A percentile compares a stretch with the other conserved stretches of the same genome.
Evolutionary conservation across 2,888 invertebrate genomes (phyloP).

Genomic region (Achlya flavicornis): DNA sequence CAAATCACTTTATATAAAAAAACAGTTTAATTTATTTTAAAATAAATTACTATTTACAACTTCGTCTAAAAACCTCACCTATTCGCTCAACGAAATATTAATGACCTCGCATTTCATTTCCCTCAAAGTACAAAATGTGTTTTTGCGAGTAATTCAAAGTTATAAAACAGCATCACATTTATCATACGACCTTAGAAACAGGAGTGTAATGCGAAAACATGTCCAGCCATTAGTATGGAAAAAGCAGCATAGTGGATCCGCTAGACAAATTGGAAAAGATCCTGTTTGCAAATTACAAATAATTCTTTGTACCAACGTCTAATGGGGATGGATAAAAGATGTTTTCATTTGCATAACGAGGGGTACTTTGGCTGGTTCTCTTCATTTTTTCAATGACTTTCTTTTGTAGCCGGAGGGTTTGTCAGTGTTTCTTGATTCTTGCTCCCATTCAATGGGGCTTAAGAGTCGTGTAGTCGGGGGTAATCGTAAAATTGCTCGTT

Average conservation of each 20-base stretch:
- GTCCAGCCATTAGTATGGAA: conserved; percentile 52
- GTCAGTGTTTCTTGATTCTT: conserved; percentile 41
- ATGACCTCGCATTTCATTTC: conserved; percentile 9
- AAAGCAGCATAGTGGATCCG: conserved; percentile 43
- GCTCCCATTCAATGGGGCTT: conserved; percentile 49
- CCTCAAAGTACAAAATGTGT: conserved; percentile 28
- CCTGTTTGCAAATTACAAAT: conserved; percentile 70
- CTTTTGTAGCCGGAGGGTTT: conserved; percentile 40
- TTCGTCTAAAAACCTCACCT: neutral
- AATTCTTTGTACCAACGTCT: conserved; percentile 63
- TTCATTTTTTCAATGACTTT: conserved; percentile 63
- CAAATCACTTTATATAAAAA: too few relatives aligned
- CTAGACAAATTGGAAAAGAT: conserved; percentile 69
- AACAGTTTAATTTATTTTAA: too few relatives aligned
- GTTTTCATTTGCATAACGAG: conserved; percentile 75
- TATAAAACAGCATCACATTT: conserved; percentile 49
- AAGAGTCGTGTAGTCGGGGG: conserved; percentile 35
- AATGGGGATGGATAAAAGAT: conserved; percentile 70
- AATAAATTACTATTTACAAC: too few relatives aligned
- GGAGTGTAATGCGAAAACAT: conserved; percentile 59
- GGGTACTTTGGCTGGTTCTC: conserved; percentile 53
- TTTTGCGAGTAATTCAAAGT: conserved; percentile 40
- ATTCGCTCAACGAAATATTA: neutral
- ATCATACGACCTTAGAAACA: conserved; percentile 53
- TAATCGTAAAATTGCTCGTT: conserved; percentile 53